These are phyloP conservation scores for Oreochromis spilurus DNA, from an alignment of 2,113 vertebrate genomes.

Conservation along the genomic window DNA sequence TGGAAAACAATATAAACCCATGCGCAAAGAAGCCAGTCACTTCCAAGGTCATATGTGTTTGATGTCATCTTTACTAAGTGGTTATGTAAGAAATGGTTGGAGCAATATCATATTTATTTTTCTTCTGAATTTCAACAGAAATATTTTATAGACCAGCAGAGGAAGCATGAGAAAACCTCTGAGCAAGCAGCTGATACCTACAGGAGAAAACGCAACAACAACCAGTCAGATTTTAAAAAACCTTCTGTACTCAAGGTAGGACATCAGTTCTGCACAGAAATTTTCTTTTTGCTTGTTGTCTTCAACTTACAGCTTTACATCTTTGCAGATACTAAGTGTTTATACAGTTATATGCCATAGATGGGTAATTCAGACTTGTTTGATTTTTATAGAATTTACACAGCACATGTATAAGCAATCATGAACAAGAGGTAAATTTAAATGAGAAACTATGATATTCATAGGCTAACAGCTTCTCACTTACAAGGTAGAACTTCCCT, in stretches of 20 bases:
- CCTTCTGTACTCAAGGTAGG: background rate
- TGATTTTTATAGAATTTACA: background rate
- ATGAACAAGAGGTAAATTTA: background rate
- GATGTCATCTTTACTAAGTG: background rate
- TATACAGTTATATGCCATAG: background rate
- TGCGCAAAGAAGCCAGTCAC: background rate
- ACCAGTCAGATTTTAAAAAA: background rate
- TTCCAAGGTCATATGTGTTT: slow-evolving; percentile 28
- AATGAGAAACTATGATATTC: background rate
- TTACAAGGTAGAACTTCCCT: background rate
- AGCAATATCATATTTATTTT: background rate
- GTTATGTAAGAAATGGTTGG: background rate
- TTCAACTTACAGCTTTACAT: background rate
- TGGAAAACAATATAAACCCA: background rate
- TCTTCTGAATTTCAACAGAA: background rate
- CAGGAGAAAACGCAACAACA: background rate
- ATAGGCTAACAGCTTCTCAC: background rate
- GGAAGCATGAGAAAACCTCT: background rate
- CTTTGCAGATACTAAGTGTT: background rate
- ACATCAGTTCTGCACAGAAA: background rate
- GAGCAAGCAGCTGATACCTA: background rate
- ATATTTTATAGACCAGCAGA: background rate
- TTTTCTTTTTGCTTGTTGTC: background rate
- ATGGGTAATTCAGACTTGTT: background rate
- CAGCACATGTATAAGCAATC: background rate